Evolutionary conservation across 2,888 invertebrate species (phyloP), one percentile per base, ranked within the genome.

Genomic region (Resseliella maxima): DNA sequence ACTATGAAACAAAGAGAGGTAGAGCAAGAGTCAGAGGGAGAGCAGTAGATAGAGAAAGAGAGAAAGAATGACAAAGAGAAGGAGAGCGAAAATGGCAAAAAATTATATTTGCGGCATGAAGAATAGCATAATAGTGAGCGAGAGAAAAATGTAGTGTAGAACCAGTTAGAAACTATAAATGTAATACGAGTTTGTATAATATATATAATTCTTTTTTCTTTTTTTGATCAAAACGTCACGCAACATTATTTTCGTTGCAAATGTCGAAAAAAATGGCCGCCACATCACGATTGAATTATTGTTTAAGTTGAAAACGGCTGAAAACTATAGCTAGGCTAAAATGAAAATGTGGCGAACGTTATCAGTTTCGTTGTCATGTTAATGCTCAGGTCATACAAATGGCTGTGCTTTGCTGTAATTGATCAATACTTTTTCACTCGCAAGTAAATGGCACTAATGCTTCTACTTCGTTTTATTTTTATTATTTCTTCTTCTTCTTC

Each of bases 81-180:
- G n/a, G n/a, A n/a, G n/a, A n/a, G n/a, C n/a, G n/a, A 72, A 59
- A 72, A 72, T 72, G 72, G 72, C 72, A 72, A 18, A 31, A 27
- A 72, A 72, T 72, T 72, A 72, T 35, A 35, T n/a, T n/a, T n/a
- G 15, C 72, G 31, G 15, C n/a, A 24, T 5, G 15, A 59, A 59
- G 24, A 59, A n/a, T 50, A 50, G 5, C 15, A 50, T 2, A 50
- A 50, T 6, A 12, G 50, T 18, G 59, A 59, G 59, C 1, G 24
- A 72, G 35, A 72, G 31, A 72, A 2, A 72, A 27, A 35, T 72
- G 72, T 2, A 18, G 21, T 12, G 50, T 35, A 72, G 72, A 72
- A 72, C 72, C 72, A 72, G 72, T 72, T 31, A 72, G 35, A 72
- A 50, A 72, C 72, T 72, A 72, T 72, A 72, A 72, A 72, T 72